phyloP scores from a whole-genome alignment of 1,140 invertebrate species.

The Bombus ignitus region DNA sequence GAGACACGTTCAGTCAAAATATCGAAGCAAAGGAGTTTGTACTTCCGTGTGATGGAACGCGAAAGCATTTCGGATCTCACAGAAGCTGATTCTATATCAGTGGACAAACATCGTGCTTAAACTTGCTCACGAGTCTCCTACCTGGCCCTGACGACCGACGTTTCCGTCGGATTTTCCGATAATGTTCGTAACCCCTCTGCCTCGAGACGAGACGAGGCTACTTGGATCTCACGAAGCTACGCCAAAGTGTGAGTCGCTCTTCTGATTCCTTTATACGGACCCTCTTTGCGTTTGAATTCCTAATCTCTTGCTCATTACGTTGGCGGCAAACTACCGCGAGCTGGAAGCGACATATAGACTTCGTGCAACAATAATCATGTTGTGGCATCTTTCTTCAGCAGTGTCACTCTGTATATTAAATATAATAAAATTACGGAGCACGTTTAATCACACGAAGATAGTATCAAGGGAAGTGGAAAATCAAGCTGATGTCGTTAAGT shows the following conservation, averaged over 20 bases:
- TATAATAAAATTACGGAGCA: not conserved
- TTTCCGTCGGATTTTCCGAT: constrained; percentile 50
- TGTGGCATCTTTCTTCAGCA: not conserved
- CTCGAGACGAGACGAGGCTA: constrained; percentile 16
- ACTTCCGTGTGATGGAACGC: constrained; percentile 38
- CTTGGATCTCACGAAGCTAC: constrained; percentile 48
- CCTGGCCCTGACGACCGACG: constrained; percentile 41
- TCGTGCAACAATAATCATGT: not conserved
- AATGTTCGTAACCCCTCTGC: constrained; percentile 17
- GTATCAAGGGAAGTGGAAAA: not conserved
- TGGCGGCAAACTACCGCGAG: constrained; percentile 41
- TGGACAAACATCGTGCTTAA: constrained; percentile 58
- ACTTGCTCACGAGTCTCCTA: constrained; percentile 41
- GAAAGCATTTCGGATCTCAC: constrained; percentile 39
- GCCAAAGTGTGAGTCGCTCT: constrained; percentile 39
- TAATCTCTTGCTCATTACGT: constrained; percentile 47
- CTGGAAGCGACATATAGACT: not conserved
- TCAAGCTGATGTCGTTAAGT: not conserved
- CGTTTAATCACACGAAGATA: not conserved
- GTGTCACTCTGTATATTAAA: not conserved
- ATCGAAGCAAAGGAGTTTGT: constrained; percentile 33
- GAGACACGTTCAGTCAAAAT: constrained; percentile 24
- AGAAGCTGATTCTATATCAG: constrained; percentile 45
- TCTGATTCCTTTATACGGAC: constrained; percentile 22
- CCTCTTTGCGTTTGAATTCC: constrained; percentile 15